Conservation (phyloP, 1,140 invertebrate species). For the Sitodiplosis mosellana region DNA sequence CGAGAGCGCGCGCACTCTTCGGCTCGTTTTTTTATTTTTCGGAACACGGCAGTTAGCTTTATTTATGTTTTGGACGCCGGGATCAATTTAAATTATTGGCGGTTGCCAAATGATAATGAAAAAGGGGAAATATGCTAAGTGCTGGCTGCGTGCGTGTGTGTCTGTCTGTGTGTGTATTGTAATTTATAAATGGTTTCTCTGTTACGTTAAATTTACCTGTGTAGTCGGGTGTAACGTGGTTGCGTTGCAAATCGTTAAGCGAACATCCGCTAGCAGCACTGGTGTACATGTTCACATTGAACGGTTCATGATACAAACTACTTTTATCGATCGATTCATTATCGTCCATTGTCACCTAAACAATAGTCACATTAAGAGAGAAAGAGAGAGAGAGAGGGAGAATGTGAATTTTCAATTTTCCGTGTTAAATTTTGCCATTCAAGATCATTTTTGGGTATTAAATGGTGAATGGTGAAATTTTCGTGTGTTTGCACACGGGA, state of each 20-base stretch:
- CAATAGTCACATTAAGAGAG: too few relatives aligned
- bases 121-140: too few relatives aligned
- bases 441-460: not conserved
- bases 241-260: slow-evolving; percentile 24
- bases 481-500: too few relatives aligned
- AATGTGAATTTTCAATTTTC: not conserved
- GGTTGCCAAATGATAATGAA: not conserved
- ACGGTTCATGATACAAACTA: slow-evolving; percentile 29
- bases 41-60: too few relatives aligned
- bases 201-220: slow-evolving; percentile 17
- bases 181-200: not conserved
- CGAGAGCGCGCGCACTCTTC: too few relatives aligned
- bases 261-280: slow-evolving; percentile 24
- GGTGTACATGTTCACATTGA: slow-evolving; percentile 28
- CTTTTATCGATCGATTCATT: slow-evolving; percentile 28
- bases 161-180: not conserved
- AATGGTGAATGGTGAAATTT: too few relatives aligned
- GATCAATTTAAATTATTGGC: too few relatives aligned
- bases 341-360: slow-evolving; percentile 20
- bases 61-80: too few relatives aligned
- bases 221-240: slow-evolving; percentile 27
- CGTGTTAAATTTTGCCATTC: not conserved
- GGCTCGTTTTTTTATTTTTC: too few relatives aligned
- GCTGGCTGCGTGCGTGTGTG: too few relatives aligned
- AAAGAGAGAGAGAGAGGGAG: not conserved